Conservation (phyloP, 2,888 invertebrate species). For the Mesorhabditis belari region DNA sequence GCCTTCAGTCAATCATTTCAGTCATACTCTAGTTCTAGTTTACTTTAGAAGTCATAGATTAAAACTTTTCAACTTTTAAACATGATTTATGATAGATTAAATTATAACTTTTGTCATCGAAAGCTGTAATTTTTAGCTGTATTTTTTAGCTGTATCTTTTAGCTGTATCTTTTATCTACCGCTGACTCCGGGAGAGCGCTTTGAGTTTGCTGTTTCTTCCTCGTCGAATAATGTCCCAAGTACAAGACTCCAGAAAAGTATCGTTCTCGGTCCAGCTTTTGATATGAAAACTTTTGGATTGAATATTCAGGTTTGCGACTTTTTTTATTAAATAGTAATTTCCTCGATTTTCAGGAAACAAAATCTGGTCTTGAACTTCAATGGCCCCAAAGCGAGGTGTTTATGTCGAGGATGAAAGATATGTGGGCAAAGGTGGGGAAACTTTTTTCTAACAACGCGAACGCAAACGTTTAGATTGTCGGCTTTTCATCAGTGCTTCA, state of each 20-base stretch:
- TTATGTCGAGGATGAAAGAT: slow-evolving; percentile 34
- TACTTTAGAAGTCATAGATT: too few relatives aligned
- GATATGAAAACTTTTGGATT: slow-evolving; percentile 47
- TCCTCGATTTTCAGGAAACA: slow-evolving; percentile 23
- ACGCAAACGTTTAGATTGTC: slow-evolving; percentile 23
- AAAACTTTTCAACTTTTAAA: too few relatives aligned
- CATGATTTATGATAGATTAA: too few relatives aligned
- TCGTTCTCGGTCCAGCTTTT: slow-evolving; percentile 48
- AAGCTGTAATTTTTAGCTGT: neutral
- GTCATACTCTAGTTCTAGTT: too few relatives aligned
- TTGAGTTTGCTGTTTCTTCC: slow-evolving; percentile 25
- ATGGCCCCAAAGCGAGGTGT: slow-evolving; percentile 48
- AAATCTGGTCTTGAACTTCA: slow-evolving; percentile 36
- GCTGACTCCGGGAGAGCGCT: slow-evolving; percentile 30
- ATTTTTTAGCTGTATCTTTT: slow-evolving; percentile 15
- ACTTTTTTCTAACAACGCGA: neutral
- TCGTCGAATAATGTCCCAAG: slow-evolving; percentile 20
- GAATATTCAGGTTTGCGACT: slow-evolving; percentile 17
- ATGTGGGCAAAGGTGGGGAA: slow-evolving; percentile 40
- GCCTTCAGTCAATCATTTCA: too few relatives aligned
- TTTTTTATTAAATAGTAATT: neutral
- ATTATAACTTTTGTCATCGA: too few relatives aligned
- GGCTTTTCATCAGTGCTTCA: slow-evolving; percentile 42
- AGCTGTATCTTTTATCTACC: slow-evolving; percentile 29
- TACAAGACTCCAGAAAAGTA: slow-evolving; percentile 39